phyloP scores from a whole-genome alignment of 2,888 invertebrate species.

The Eubasilissa splendida region DNA sequence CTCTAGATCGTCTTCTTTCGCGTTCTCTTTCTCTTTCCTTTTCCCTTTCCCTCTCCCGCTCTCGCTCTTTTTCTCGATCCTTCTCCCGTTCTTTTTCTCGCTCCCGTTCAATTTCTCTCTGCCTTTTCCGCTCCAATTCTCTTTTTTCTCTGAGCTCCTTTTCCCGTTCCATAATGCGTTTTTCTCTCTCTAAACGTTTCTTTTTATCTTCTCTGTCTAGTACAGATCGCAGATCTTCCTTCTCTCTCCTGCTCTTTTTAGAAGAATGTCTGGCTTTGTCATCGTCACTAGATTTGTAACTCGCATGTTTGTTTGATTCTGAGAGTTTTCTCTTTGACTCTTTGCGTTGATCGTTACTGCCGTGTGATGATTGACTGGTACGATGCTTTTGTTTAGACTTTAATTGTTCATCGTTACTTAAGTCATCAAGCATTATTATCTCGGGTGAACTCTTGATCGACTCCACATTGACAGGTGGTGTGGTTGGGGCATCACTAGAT shows the following conservation, averaged over 20 bases:
- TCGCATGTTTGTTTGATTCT: conserved; percentile 62
- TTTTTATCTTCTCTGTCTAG: conserved; percentile 68
- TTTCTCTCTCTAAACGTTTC: conserved; percentile 64
- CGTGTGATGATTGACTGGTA: conserved; percentile 32
- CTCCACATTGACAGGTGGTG: conserved; percentile 56
- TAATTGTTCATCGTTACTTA: conserved; percentile 71
- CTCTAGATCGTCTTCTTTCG: conserved; percentile 60
- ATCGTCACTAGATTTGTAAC: conserved; percentile 61
- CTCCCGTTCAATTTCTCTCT: conserved; percentile 62
- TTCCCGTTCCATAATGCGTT: conserved; percentile 66
- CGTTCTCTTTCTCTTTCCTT: conserved; percentile 62
- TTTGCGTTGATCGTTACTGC: conserved; percentile 60
- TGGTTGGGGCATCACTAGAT: conserved; percentile 70
- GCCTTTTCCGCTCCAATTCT: conserved; percentile 60
- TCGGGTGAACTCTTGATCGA: conserved; percentile 59
- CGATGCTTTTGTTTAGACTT: conserved; percentile 41
- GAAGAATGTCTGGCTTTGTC: conserved; percentile 60
- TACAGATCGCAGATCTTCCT: conserved; percentile 57
- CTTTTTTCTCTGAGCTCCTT: conserved; percentile 64
- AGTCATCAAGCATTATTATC: conserved; percentile 78
- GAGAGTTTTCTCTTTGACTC: conserved; percentile 60
- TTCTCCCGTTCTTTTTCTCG: conserved; percentile 61
- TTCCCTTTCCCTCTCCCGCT: conserved; percentile 59
- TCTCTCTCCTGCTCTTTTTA: conserved; percentile 50
- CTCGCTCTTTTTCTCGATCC: conserved; percentile 60